phyloP scores from a whole-genome alignment of 2,888 invertebrate species.

The Parascotia fuliginaria region DNA sequence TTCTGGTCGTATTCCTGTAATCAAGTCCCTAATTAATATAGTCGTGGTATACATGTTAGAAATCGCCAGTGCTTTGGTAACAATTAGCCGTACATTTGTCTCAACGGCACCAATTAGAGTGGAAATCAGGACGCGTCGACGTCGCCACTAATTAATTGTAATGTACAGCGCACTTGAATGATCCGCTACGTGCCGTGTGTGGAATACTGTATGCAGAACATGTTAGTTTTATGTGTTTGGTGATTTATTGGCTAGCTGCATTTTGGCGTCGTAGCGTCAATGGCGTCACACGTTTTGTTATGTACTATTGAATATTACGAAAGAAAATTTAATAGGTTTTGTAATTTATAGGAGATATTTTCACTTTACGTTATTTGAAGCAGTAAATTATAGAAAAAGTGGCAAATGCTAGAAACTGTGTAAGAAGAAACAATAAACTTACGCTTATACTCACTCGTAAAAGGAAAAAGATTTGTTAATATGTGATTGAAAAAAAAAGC shows the following conservation, averaged over 20 bases:
- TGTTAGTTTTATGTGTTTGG: slow-evolving; percentile 20
- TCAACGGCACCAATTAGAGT: slow-evolving; percentile 54
- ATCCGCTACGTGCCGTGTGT: slow-evolving; percentile 56
- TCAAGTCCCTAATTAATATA: slow-evolving; percentile 7
- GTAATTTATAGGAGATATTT: background rate
- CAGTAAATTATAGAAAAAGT: too few relatives aligned
- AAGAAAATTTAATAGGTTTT: background rate
- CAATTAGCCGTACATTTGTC: slow-evolving; percentile 47
- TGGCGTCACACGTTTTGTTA: slow-evolving; percentile 43
- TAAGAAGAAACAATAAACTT: too few relatives aligned
- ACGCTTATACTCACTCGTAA: too few relatives aligned
- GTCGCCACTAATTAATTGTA: slow-evolving; percentile 61
- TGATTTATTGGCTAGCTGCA: slow-evolving; percentile 52
- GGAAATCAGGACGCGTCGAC: slow-evolving; percentile 57
- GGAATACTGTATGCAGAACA: slow-evolving; percentile 57
- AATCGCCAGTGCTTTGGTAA: slow-evolving; percentile 27
- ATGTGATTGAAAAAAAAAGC: too few relatives aligned
- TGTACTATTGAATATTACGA: slow-evolving; percentile 5
- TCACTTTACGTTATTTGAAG: too few relatives aligned
- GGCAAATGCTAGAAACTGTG: too few relatives aligned
- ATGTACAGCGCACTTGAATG: slow-evolving; percentile 65
- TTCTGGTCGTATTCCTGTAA: background rate
- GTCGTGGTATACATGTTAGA: background rate
- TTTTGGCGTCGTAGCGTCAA: slow-evolving; percentile 40
- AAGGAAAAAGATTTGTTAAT: too few relatives aligned